These are phyloP conservation scores for Harmothoe impar DNA, from an alignment of 2,888 invertebrate species.

Conservation along the genomic window DNA sequence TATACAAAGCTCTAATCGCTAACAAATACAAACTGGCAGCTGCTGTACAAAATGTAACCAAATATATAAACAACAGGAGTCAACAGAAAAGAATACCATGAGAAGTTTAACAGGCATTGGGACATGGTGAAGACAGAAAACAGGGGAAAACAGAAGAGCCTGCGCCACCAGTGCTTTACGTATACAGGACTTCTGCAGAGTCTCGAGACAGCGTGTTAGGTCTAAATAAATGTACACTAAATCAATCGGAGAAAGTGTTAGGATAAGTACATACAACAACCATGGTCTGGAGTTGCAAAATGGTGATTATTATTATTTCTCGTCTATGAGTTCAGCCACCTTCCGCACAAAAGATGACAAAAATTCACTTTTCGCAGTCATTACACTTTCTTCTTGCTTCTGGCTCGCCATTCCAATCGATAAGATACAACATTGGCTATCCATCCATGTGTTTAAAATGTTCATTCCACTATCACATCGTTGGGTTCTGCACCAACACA, in stretches of 20 bases:
- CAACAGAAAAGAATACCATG: conserved; percentile 17
- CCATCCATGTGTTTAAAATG: conserved; percentile 8
- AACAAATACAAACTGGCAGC: conserved; percentile 55
- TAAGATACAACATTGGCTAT: background rate
- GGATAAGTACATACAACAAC: conserved; percentile 29
- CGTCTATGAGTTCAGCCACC: background rate
- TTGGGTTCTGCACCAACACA: background rate
- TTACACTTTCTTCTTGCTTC: background rate
- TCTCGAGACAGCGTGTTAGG: background rate
- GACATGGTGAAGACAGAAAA: conserved; percentile 18
- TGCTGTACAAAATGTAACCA: conserved; percentile 54
- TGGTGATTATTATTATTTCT: background rate
- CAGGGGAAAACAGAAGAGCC: background rate
- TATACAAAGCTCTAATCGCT: conserved; percentile 46
- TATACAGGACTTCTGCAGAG: background rate
- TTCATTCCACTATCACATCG: conserved; percentile 57
- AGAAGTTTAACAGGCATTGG: conserved; percentile 44
- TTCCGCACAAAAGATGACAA: background rate
- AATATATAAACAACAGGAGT: conserved; percentile 55
- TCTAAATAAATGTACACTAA: conserved; percentile 38
- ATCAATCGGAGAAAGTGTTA: background rate
- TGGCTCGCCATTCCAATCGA: background rate
- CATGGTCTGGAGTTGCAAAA: background rate
- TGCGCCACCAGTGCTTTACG: background rate
- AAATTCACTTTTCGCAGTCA: background rate